Evolutionary conservation across 2,888 invertebrate genomes (phyloP).

Genomic region (Onchidella celtica): DNA sequence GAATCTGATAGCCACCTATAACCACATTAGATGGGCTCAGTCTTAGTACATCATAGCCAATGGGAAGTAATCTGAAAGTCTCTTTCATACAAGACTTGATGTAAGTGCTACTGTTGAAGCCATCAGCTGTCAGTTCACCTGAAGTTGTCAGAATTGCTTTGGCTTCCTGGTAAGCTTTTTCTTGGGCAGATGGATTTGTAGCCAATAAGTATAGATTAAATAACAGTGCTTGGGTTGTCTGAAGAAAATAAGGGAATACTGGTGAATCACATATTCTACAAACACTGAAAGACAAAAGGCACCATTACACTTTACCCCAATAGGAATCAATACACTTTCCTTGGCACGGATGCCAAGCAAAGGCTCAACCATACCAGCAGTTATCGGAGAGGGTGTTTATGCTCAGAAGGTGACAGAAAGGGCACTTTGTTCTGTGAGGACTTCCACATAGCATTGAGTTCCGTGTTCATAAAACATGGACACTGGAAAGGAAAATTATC

Average conservation of each 20-base stretch:
- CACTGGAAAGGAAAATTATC: too few relatives aligned
- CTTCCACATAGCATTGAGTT: too few relatives aligned
- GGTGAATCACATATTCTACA: too few relatives aligned
- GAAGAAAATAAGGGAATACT: constrained; percentile 39
- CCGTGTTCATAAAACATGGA: too few relatives aligned
- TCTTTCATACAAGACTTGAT: constrained; percentile 91
- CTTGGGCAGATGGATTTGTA: constrained; percentile 86
- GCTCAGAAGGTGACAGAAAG: too few relatives aligned
- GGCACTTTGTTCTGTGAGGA: too few relatives aligned
- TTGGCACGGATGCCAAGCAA: too few relatives aligned
- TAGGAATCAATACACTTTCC: too few relatives aligned
- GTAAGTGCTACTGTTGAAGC: constrained; percentile 85
- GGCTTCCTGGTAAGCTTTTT: constrained; percentile 85
- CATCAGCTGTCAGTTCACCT: constrained; percentile 81
- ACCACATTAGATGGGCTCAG: constrained; percentile 86
- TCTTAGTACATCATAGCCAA: constrained; percentile 88
- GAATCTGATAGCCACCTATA: constrained; percentile 88
- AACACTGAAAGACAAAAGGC: too few relatives aligned
- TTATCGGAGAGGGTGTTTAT: too few relatives aligned
- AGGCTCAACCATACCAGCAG: too few relatives aligned
- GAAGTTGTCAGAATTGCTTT: constrained; percentile 51
- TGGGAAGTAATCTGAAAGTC: constrained; percentile 86
- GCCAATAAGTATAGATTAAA: constrained; percentile 88
- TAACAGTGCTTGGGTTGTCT: constrained; percentile 72
- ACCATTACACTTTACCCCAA: too few relatives aligned